A percentile compares a stretch with the other conserved stretches of the same genome.
phyloP scores from a whole-genome alignment of 2,113 vertebrate genomes.

The Cranoglanis bouderius region DNA sequence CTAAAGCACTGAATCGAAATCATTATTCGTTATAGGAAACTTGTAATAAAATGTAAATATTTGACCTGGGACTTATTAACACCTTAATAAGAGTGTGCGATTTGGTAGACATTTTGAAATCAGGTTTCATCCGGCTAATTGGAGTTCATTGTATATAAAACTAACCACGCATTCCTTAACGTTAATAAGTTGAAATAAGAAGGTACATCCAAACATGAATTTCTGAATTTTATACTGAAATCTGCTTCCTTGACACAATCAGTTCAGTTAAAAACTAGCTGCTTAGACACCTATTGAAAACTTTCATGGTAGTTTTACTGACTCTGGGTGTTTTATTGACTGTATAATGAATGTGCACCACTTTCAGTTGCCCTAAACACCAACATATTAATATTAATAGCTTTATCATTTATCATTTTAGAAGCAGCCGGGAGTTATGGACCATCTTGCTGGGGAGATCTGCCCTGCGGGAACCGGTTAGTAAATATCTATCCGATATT shows the following conservation, averaged over 20 bases:
- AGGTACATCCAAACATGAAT: not conserved
- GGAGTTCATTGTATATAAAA: not conserved
- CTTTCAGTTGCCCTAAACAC: not conserved
- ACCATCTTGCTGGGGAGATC: slow-evolving; percentile 93
- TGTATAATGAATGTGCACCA: not conserved
- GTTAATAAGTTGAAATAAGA: not conserved
- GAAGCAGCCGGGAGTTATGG: slow-evolving; percentile 94
- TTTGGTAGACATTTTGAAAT: not conserved
- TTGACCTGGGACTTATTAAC: not conserved
- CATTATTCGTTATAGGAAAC: not conserved
- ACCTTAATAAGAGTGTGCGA: not conserved
- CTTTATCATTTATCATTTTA: slow-evolving; percentile 55
- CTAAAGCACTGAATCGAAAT: not conserved
- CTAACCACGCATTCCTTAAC: not conserved
- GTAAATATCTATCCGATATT: slow-evolving; percentile 57
- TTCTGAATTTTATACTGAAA: not conserved
- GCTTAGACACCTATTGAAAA: not conserved
- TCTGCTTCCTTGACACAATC: not conserved
- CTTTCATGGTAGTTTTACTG: not conserved
- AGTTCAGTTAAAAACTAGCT: not conserved
- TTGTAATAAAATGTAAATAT: not conserved
- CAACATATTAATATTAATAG: not conserved
- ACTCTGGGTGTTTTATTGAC: not conserved
- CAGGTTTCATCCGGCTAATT: not conserved
- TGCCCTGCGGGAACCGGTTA: slow-evolving; percentile 89